Percentiles rank a stretch among this genome's conserved stretches.
These are phyloP conservation scores for Pygocentrus nattereri DNA, from an alignment of 2,797 vertebrate species.

Conservation along the genomic window DNA sequence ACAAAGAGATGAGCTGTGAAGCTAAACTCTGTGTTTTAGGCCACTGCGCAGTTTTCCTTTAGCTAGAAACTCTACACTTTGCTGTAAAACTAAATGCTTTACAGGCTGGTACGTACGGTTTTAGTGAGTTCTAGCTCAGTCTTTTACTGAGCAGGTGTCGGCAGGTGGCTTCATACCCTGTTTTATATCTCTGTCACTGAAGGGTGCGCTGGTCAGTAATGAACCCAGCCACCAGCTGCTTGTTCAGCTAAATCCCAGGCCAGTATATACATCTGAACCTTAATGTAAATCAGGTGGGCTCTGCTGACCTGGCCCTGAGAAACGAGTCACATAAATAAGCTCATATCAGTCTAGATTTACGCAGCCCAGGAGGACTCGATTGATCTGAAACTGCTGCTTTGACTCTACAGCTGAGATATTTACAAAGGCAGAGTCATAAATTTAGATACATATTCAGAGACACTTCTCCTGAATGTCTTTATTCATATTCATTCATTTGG, in stretches of 20 bases:
- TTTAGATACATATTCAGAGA: not conserved
- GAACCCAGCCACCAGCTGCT: not conserved
- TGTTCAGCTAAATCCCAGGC: not conserved
- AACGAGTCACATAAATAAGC: not conserved
- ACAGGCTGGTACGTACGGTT: not conserved
- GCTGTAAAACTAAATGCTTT: not conserved
- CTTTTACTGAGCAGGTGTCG: not conserved
- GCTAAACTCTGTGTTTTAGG: too few relatives aligned
- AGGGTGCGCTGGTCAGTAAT: too few relatives aligned
- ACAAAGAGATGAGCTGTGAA: too few relatives aligned
- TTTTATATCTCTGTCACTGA: too few relatives aligned
- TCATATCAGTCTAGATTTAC: not conserved
- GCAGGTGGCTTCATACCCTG: not conserved
- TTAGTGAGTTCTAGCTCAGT: not conserved
- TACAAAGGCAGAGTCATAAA: too few relatives aligned
- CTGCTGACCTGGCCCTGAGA: not conserved
- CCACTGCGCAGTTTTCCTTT: not conserved
- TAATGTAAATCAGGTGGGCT: slow-evolving; percentile 2
- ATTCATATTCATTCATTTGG: too few relatives aligned
- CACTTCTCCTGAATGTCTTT: not conserved
- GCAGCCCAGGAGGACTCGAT: not conserved
- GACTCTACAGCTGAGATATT: not conserved
- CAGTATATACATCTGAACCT: not conserved
- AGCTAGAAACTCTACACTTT: not conserved
- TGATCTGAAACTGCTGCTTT: slow-evolving; percentile 6